phyloP scores from a whole-genome alignment of 2,113 vertebrate species.

The Accipiter virgatus region DNA sequence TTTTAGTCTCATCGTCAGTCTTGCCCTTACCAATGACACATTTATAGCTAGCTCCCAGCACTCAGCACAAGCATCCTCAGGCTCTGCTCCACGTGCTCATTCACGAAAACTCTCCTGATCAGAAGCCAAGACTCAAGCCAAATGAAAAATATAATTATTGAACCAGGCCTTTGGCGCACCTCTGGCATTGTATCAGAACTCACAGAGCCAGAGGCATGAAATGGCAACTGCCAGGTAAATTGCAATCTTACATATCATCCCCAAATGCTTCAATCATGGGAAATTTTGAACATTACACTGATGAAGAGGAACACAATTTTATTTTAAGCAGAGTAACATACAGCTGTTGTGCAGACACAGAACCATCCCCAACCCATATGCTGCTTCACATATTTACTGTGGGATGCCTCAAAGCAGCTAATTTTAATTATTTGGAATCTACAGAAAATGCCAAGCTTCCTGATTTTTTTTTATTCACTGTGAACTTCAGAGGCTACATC shows the following conservation, averaged over 20 bases:
- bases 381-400: background rate
- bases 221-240: background rate
- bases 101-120: background rate
- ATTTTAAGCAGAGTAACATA: background rate
- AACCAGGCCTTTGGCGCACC: background rate
- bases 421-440: slow-evolving; percentile 15
- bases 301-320: background rate
- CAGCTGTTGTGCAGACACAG: background rate
- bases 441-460: background rate
- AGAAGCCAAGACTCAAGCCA: background rate
- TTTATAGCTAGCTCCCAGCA: background rate
- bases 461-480: background rate
- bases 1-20: background rate
- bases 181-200: background rate
- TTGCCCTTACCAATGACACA: accelerated
- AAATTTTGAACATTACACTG: background rate
- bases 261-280: background rate
- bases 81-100: background rate
- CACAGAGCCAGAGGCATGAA: background rate
- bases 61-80: background rate
- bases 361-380: background rate
- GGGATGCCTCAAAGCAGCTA: background rate
- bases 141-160: background rate
- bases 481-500: background rate
- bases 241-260: background rate